A percentile compares a stretch with the other conserved stretches of the same genome.
Conservation (phyloP, 2,888 invertebrate species). For the Drosophila longiperda region DNA sequence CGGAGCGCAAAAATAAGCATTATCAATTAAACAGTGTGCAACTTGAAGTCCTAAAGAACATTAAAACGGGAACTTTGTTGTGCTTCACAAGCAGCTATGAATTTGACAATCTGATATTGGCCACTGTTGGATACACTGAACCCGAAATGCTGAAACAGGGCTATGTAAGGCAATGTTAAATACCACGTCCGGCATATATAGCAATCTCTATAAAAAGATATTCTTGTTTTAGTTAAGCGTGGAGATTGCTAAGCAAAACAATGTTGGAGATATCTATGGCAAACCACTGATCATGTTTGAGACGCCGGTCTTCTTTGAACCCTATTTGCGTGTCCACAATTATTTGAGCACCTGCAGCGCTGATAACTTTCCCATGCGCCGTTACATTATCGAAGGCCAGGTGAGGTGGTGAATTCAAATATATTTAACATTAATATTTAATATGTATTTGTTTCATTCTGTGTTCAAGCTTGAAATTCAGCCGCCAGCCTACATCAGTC, state of each 20-base stretch:
- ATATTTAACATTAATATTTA: not conserved
- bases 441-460: not conserved
- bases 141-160: constrained; percentile 86
- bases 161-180: constrained; percentile 85
- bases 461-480: constrained; percentile 24
- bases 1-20: constrained; percentile 8
- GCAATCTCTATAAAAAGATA: not conserved
- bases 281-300: constrained; percentile 89
- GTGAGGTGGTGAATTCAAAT: constrained; percentile 69
- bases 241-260: constrained; percentile 80
- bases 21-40: not conserved
- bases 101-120: constrained; percentile 89
- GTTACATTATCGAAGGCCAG: constrained; percentile 88
- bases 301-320: constrained; percentile 92
- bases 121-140: constrained; percentile 88
- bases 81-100: constrained; percentile 89
- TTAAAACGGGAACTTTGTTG: constrained; percentile 88
- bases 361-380: constrained; percentile 88
- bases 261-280: constrained; percentile 80
- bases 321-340: constrained; percentile 90
- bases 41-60: constrained; percentile 32
- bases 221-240: constrained; percentile 75
- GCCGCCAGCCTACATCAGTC: constrained; percentile 84
- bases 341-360: constrained; percentile 88
- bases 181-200: no score